phyloP scores from a whole-genome alignment of 1,140 invertebrate genomes.

The Aphelenchoides besseyi region DNA sequence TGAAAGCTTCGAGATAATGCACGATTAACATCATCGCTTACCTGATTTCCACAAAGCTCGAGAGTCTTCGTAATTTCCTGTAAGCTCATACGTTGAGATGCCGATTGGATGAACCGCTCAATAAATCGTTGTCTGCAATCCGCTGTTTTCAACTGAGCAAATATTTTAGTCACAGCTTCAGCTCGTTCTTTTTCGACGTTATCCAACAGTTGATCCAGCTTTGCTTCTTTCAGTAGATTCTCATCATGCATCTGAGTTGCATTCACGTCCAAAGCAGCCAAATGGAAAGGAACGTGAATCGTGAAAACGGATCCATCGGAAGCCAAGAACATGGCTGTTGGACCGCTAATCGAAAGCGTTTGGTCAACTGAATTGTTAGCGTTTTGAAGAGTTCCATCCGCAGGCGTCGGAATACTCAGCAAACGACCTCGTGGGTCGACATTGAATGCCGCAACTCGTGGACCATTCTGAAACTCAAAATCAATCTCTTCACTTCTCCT shows the following conservation, averaged over 20 bases:
- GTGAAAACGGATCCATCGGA: slow-evolving; percentile 38
- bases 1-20: neutral
- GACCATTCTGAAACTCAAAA: slow-evolving; percentile 43
- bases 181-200: neutral
- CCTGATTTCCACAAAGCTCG: neutral
- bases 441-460: slow-evolving; percentile 46
- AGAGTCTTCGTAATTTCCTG: neutral
- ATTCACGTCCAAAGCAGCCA: slow-evolving; percentile 40
- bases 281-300: slow-evolving; percentile 47
- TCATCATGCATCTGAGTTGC: slow-evolving; percentile 40
- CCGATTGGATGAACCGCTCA: neutral
- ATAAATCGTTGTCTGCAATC: neutral
- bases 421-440: slow-evolving; percentile 39
- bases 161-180: neutral
- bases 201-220: neutral
- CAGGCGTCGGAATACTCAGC: slow-evolving; percentile 20
- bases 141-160: neutral
- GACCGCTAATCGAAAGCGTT: neutral
- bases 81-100: neutral
- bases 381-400: slow-evolving; percentile 28
- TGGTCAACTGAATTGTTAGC: neutral
- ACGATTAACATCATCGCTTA: neutral
- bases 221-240: slow-evolving; percentile 42
- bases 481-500: no score
- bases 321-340: slow-evolving; percentile 32